Conservation (phyloP, 2,888 invertebrate species). For the Tipula lateralis region DNA sequence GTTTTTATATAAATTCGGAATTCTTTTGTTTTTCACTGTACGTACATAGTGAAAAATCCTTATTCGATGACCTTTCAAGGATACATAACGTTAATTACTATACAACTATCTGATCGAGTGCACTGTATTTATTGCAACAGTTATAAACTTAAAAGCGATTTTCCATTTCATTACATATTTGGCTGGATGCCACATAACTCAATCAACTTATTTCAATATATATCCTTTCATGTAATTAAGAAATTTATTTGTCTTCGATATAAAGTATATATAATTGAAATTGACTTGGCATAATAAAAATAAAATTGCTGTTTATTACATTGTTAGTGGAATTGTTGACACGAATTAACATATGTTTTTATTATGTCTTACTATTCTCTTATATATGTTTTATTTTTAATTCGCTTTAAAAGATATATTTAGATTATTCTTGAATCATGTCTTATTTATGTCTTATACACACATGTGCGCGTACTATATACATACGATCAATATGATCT, state of each 20-base stretch:
- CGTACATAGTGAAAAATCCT: background rate
- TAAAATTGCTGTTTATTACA: background rate
- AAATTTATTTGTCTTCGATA: background rate
- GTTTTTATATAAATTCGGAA: background rate
- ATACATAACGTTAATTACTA: background rate
- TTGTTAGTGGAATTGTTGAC: slow-evolving; percentile 20
- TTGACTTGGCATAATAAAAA: background rate
- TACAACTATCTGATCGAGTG: background rate
- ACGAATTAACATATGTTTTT: slow-evolving; percentile 27
- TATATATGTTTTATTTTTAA: background rate
- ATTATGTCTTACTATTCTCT: background rate
- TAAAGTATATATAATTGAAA: background rate
- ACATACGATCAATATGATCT: background rate
- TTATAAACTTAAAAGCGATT: background rate
- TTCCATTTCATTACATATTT: background rate
- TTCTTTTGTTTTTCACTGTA: background rate
- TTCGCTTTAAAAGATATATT: background rate
- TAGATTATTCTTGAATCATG: background rate
- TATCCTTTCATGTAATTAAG: background rate
- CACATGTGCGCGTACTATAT: background rate
- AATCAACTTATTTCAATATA: background rate
- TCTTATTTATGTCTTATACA: background rate
- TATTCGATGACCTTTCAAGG: background rate
- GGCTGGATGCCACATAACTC: background rate
- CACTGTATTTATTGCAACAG: background rate